Evolutionary conservation across 2,888 invertebrate species (phyloP).

Genomic region (Alentia gelatinosa): DNA sequence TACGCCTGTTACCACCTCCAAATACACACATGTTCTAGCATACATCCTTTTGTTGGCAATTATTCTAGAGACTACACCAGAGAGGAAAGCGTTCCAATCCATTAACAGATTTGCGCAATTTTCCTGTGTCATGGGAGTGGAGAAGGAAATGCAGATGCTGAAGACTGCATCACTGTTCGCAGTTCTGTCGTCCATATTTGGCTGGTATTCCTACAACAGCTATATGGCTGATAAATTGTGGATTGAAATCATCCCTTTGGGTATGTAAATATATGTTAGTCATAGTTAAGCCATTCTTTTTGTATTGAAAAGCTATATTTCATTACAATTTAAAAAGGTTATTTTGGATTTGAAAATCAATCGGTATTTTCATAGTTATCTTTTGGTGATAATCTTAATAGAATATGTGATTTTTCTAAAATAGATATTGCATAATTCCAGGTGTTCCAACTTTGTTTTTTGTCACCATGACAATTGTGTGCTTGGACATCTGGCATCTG

Average conservation of each 20-base stretch:
- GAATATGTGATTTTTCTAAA: background rate
- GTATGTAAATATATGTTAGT: background rate
- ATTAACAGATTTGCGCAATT: too few relatives aligned
- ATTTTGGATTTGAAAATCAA: background rate
- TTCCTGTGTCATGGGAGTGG: background rate
- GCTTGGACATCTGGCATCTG: background rate
- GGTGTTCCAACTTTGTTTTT: background rate
- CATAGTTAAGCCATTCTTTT: background rate
- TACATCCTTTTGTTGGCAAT: too few relatives aligned
- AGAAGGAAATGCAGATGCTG: background rate
- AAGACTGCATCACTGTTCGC: background rate
- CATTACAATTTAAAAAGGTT: background rate
- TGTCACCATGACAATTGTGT: background rate
- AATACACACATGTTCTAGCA: too few relatives aligned
- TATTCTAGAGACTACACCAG: too few relatives aligned
- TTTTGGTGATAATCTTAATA: background rate
- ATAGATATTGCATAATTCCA: background rate
- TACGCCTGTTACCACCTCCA: too few relatives aligned
- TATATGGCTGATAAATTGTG: background rate
- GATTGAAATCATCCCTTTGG: background rate
- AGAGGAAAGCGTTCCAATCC: too few relatives aligned
- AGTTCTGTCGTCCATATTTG: background rate
- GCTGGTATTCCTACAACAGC: background rate
- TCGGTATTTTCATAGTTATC: background rate
- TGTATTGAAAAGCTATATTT: background rate